Evolutionary conservation across 2,888 invertebrate species (phyloP).

Genomic region (Lycia hirtaria): DNA sequence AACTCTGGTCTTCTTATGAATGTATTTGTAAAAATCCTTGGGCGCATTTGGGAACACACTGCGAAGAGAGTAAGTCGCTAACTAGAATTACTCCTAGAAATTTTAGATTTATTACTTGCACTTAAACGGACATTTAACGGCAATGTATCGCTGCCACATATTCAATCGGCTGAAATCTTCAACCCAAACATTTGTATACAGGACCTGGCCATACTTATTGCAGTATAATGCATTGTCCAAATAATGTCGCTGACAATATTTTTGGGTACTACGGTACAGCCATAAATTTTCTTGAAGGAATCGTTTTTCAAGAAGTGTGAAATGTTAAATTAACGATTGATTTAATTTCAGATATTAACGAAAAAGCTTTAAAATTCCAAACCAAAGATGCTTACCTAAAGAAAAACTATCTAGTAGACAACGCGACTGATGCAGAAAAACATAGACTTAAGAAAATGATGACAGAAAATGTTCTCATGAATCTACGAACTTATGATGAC

Average conservation of each 20-base stretch:
- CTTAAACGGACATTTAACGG: no score
- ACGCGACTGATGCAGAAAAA: slow-evolving; percentile 86
- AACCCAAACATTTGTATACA: no score
- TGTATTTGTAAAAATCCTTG: slow-evolving; percentile 96
- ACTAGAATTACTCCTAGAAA: background rate
- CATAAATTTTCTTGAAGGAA: no score
- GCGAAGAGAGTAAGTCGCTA: slow-evolving; percentile 92
- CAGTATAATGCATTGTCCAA: no score
- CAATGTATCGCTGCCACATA: no score
- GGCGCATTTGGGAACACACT: slow-evolving; percentile 96
- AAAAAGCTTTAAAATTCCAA: slow-evolving; percentile 94
- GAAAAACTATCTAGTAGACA: slow-evolving; percentile 91
- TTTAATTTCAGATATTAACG: slow-evolving; percentile 91
- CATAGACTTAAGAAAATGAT: slow-evolving; percentile 90
- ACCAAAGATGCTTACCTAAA: slow-evolving; percentile 92
- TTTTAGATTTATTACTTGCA: no score
- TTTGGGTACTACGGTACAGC: no score
- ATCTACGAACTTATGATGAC: slow-evolving; percentile 94
- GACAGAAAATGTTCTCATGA: slow-evolving; percentile 92
- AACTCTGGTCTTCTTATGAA: slow-evolving; percentile 96
- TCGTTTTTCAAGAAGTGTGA: no score
- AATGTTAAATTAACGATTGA: background rate
- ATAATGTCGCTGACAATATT: no score
- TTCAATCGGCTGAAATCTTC: no score
- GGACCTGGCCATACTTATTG: no score